A percentile compares a stretch with the other conserved stretches of the same genome.
phyloP scores from a whole-genome alignment of 1,140 invertebrate genomes.

The Vanessa atalanta region DNA sequence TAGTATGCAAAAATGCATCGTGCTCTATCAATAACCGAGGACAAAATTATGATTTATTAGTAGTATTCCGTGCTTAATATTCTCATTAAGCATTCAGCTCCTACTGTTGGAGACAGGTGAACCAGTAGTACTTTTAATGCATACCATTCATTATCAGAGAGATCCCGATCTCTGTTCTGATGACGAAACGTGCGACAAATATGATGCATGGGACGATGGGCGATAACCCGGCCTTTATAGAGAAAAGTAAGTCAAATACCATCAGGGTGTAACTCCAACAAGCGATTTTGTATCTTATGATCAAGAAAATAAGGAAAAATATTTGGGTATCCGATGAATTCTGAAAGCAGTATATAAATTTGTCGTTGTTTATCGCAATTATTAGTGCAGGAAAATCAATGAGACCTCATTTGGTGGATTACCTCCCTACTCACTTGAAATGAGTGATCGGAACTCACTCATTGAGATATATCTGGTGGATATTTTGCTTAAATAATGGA shows the following conservation, averaged over 20 bases:
- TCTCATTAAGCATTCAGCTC: conserved; percentile 35
- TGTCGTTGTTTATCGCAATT: conserved; percentile 59
- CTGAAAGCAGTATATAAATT: conserved; percentile 21
- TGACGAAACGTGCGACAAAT: conserved; percentile 76
- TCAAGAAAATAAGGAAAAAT: conserved; percentile 17
- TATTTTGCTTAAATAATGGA: conserved; percentile 50
- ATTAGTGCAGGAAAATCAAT: conserved; percentile 75
- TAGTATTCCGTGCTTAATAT: conserved; percentile 31
- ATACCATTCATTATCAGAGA: conserved; percentile 64
- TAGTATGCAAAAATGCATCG: conserved; percentile 12
- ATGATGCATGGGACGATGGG: conserved; percentile 74
- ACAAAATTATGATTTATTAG: conserved; percentile 39
- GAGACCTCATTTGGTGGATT: conserved; percentile 73
- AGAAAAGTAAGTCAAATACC: conserved; percentile 44
- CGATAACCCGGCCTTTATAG: conserved; percentile 57
- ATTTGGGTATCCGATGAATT: neutral
- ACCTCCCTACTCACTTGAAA: conserved; percentile 60
- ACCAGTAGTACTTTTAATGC: conserved; percentile 53
- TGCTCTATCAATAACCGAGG: conserved; percentile 26
- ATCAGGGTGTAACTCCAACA: conserved; percentile 18
- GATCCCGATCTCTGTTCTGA: conserved; percentile 63
- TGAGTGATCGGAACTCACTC: conserved; percentile 62
- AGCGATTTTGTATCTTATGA: conserved; percentile 38
- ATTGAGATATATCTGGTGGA: conserved; percentile 54
- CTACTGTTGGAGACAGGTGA: conserved; percentile 49